Conservation (phyloP, 2,888 invertebrate species). For the Hyposoter dolosus region DNA sequence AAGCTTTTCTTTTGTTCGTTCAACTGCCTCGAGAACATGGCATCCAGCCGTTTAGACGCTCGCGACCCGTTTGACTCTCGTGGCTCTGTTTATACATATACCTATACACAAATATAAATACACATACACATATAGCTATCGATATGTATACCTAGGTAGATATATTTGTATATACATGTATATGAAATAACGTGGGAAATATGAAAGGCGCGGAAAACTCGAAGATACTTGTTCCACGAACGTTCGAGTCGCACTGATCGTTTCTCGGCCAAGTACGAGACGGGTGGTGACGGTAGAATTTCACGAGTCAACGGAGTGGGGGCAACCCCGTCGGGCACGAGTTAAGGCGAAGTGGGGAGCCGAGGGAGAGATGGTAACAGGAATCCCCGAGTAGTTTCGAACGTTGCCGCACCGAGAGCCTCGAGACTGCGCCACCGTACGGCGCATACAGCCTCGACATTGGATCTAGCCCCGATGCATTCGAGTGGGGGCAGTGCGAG, state of each 20-base stretch:
- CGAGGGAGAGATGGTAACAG: not conserved
- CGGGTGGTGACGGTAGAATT: conserved; percentile 71
- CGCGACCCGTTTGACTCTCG: conserved; percentile 14
- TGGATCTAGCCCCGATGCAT: not conserved
- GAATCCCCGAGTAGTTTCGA: conserved; percentile 52
- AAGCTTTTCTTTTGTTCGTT: not conserved
- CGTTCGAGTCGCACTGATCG: conserved; percentile 72
- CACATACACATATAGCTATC: not conserved
- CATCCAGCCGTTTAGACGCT: conserved; percentile 8
- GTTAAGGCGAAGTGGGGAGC: conserved; percentile 22
- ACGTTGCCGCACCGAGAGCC: conserved; percentile 52
- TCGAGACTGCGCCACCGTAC: conserved; percentile 72
- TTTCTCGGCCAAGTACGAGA: conserved; percentile 64
- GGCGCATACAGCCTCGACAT: conserved; percentile 44
- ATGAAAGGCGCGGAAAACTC: conserved; percentile 43
- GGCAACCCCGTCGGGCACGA: conserved; percentile 34
- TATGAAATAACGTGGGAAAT: not conserved
- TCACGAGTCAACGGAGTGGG: conserved; percentile 58
- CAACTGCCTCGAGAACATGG: conserved; percentile 12
- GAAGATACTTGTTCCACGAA: conserved; percentile 58
- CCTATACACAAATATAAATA: not conserved
- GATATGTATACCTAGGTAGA: not conserved
- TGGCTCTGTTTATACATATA: conserved; percentile 14
- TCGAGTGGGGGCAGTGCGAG: not conserved
- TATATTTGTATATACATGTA: conserved; percentile 1